phyloP scores from a whole-genome alignment of 2,797 vertebrate genomes.

The Vespertilio murinus region DNA sequence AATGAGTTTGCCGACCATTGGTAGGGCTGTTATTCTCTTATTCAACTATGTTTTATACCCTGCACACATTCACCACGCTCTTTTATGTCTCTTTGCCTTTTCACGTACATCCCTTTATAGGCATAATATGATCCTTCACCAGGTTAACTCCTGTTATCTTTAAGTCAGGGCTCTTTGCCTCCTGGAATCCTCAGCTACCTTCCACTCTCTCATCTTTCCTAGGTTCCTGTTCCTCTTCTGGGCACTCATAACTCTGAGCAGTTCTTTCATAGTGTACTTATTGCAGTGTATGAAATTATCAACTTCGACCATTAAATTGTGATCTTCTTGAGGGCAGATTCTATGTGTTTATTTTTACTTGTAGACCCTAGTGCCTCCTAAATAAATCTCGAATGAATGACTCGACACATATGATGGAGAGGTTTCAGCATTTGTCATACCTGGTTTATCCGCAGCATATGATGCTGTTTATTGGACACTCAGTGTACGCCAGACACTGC shows the following conservation, averaged over 20 bases:
- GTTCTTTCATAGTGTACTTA: not conserved
- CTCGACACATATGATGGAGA: not conserved
- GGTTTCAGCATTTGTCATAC: not conserved
- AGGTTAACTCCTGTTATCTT: not conserved
- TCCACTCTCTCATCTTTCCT: not conserved
- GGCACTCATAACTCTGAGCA: not conserved
- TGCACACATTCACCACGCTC: fast-evolving
- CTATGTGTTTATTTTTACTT: not conserved
- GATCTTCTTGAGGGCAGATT: not conserved
- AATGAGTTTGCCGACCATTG: too few species aligned
- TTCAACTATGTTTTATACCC: not conserved
- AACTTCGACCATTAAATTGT: not conserved
- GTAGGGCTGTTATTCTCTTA: not conserved
- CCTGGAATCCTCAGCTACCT: not conserved
- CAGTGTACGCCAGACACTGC: not conserved
- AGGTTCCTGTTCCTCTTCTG: not conserved
- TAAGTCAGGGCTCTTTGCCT: not conserved
- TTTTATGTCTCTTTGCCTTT: not conserved
- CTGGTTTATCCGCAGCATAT: not conserved
- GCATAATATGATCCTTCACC: not conserved
- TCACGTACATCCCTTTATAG: not conserved
- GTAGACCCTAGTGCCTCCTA: not conserved
- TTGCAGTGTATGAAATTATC: not conserved
- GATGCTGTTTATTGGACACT: not conserved
- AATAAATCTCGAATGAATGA: not conserved